phyloP scores from a whole-genome alignment of 2,797 vertebrate genomes.

The Tokudaia muenninki region DNA sequence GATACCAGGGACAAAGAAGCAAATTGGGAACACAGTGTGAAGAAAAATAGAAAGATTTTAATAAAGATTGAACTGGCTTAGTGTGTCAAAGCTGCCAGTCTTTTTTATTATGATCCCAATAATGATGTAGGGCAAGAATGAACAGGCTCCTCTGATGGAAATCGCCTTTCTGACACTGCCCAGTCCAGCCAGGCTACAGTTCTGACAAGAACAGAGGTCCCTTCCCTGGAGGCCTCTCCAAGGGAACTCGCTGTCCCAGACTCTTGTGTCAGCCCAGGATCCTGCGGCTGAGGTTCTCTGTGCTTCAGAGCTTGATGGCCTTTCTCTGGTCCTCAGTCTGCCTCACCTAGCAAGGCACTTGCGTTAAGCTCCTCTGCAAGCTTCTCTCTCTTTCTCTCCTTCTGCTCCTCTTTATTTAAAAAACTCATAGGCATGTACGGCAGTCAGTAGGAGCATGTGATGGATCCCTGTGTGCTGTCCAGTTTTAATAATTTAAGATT shows the following conservation, averaged over 20 bases:
- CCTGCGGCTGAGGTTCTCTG: not conserved
- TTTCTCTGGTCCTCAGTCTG: not conserved
- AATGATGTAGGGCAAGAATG: not conserved
- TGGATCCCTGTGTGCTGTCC: too few relatives aligned
- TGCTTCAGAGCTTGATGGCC: fast-evolving
- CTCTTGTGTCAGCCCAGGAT: not conserved
- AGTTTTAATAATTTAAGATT: too few relatives aligned
- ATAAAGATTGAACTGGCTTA: constrained; percentile 79
- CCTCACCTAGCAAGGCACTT: fast-evolving
- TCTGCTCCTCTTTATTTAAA: not conserved
- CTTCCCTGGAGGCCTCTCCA: not conserved
- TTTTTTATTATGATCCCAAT: constrained; percentile 61
- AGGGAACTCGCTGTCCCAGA: not conserved
- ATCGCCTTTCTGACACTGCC: fast-evolving
- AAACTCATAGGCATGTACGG: not conserved
- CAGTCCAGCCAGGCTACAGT: fast-evolving
- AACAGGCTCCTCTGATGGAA: not conserved
- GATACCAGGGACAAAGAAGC: constrained; percentile 65
- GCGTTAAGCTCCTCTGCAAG: not conserved
- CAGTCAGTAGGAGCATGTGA: not conserved
- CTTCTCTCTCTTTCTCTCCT: not conserved
- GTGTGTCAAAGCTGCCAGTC: not conserved
- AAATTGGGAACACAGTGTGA: constrained; percentile 44
- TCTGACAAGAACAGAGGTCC: not conserved
- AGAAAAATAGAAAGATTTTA: constrained; percentile 71